Base-by-base conservation (phyloP, 2,888 invertebrate species). In the Chorisops tibialis region DNA sequence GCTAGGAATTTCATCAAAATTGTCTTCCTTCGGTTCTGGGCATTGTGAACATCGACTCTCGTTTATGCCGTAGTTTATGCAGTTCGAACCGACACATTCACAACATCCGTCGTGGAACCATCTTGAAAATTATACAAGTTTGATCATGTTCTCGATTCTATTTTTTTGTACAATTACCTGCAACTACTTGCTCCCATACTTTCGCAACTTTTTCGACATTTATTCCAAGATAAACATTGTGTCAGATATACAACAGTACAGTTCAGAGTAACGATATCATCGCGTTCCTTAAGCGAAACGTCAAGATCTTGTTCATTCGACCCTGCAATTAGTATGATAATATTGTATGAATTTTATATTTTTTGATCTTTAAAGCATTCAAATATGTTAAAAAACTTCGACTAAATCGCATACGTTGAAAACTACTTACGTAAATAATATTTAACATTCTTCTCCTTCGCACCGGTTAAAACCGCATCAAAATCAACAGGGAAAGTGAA, bases 101-200 rank as follows among this genome's bases (percentile, higher is more conserved):
- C 96, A 96, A 74, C 96, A 96, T 1, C 94, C 95, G 73, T 94
- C 91, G 76, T 94, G 93, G 79, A 95, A 95, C 94, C 95, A 95
- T 70, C 61, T 61, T 16, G 6, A 12, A 14, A 14, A n/a, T n/a
- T 16, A 37, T 37, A 11, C 7, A 6, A 37, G 11, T 37, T 37
- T 41, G 4, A 11, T 41, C 6, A 2, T 41, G 6, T 41, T 11
- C 6, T 16, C 41, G 6, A 2, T 41, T n/a, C 16, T 11, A 11
- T 41, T 41, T n/a, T 41, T 41, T 41, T 41, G 3, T 14, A 12
- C 22, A 45, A 52, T 41, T 65, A 65, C 66, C 77, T 73, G 65
- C 73, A 75, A 64, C 79, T 78, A 66, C 74, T 76, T 47, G 79
- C 78, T 35, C 78, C 78, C 65, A 76, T 78, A 51, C 73, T 72